Conservation (phyloP, 1,140 invertebrate genomes). For the Listronotus bonariensis region DNA sequence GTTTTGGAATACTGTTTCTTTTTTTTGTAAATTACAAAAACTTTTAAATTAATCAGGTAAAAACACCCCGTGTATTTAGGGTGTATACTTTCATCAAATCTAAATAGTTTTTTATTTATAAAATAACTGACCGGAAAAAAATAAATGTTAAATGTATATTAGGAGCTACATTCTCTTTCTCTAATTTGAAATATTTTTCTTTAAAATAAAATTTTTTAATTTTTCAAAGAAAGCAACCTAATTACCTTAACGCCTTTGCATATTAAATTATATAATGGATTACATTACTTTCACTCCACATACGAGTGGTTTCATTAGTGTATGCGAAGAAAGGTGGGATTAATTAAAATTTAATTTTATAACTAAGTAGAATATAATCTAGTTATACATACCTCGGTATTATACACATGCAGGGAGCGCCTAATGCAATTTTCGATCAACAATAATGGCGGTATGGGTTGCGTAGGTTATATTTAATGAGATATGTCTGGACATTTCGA, state of each 20-base stretch:
- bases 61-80: too few species aligned
- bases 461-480: slow-evolving; percentile 21
- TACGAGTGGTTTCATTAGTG: background rate
- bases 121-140: too few species aligned
- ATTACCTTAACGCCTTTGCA: slow-evolving; percentile 17
- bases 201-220: too few species aligned
- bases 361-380: slow-evolving; percentile 17
- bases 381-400: slow-evolving; percentile 7
- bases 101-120: too few species aligned
- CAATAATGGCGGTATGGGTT: background rate
- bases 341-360: slow-evolving; percentile 16
- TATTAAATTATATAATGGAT: slow-evolving; percentile 14
- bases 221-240: background rate
- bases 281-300: slow-evolving; percentile 21
- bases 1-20: too few species aligned
- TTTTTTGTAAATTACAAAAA: too few species aligned
- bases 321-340: slow-evolving; percentile 14
- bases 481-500: slow-evolving; percentile 15
- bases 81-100: too few species aligned
- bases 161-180: too few species aligned
- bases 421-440: slow-evolving; percentile 11
- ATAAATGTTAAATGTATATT: too few species aligned
- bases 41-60: too few species aligned
- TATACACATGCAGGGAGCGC: background rate
- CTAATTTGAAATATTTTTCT: too few species aligned